Base-by-base conservation (phyloP, 2,797 vertebrate genomes). In the Sebastes umbrosus region DNA sequence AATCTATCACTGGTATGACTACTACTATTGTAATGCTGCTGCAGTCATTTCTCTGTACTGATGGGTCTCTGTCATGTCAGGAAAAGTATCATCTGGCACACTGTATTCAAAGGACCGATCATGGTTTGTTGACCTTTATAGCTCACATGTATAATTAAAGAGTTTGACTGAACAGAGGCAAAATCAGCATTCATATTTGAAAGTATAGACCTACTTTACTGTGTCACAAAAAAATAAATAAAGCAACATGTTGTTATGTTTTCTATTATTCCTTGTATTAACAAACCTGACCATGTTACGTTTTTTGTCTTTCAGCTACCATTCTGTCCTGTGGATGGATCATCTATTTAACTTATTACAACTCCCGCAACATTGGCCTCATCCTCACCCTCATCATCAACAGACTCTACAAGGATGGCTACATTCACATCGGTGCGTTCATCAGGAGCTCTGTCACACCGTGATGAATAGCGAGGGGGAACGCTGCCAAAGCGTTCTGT, bases 241-340 rank as follows among this genome's bases (percentile, higher is more conserved):
- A 34, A 34, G 10, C 8, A 24, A 27, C 46, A 8, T 3, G 6
- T 25, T 13, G 5, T 39, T 36, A 12, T 36, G 10, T 36, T 36
- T 36, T 36, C 10, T 50, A 4, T 63, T n/a, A 25, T 54, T 58
- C n/a, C 20, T 5, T 9, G 8, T 64, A 3, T 50, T 73, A 46
- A 50, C 32, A 46, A 74, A 63, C 16, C 5, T 32, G 34, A 13
- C 27, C 7, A 1, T 64, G 39, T 25, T 60, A 8, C 90, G 34
- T 68, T 71, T 43, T 18, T 69, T 24, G 20, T 13, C 88, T 94
- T 93, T 84, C 95, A 99, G 99, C 99, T 62, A 99, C 99, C 88
- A 99, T 99, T 95, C 96, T 99, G 93, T 99, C 99, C 94, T 99
- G 99, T 94, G 98, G 98, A 94, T 99, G 99, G 99, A 99, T 99